Percentiles rank a stretch among this genome's conserved stretches.
These are phyloP conservation scores for Zaprionus lineosus DNA, from an alignment of 2,888 invertebrate species.

Conservation along the genomic window DNA sequence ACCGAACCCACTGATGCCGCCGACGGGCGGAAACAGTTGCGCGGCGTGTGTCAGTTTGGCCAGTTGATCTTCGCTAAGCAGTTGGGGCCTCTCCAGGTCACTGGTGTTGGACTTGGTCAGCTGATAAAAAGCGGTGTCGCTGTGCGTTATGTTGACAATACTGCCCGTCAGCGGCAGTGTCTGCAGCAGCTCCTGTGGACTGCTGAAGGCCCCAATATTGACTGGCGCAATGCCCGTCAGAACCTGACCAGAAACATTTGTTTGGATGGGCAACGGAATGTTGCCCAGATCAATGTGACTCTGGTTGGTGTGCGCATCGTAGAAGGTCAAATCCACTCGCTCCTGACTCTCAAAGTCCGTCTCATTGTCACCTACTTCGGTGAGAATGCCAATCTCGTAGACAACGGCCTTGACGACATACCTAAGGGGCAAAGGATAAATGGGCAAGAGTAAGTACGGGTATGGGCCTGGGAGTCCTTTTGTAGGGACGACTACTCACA, in stretches of 20 bases:
- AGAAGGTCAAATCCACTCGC: slow-evolving; percentile 84
- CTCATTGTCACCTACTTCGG: slow-evolving; percentile 84
- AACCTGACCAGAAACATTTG: slow-evolving; percentile 84
- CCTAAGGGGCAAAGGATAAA: slow-evolving; percentile 74
- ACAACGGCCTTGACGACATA: slow-evolving; percentile 85
- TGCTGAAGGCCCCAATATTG: slow-evolving; percentile 83
- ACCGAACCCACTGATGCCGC: slow-evolving; percentile 19
- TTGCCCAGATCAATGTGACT: slow-evolving; percentile 84
- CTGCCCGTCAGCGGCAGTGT: slow-evolving; percentile 82
- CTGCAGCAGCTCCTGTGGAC: slow-evolving; percentile 79
- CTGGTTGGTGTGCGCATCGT: slow-evolving; percentile 83
- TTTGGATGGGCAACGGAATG: slow-evolving; percentile 84
- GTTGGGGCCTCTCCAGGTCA: slow-evolving; percentile 67
- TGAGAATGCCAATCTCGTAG: slow-evolving; percentile 86
- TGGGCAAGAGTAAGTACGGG: too few species aligned
- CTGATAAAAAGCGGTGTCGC: slow-evolving; percentile 82
- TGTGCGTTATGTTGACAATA: slow-evolving; percentile 82
- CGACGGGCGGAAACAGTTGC: slow-evolving; percentile 62
- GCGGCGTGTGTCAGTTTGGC: slow-evolving; percentile 70
- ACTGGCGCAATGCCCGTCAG: slow-evolving; percentile 84
- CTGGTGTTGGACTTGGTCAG: slow-evolving; percentile 77
- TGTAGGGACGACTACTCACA: slow-evolving; percentile 67
- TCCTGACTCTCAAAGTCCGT: slow-evolving; percentile 83
- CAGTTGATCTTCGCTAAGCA: slow-evolving; percentile 68
- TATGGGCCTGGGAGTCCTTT: neutral